phyloP scores from a whole-genome alignment of 2,888 invertebrate genomes.

The Gymnocheta viridis region DNA sequence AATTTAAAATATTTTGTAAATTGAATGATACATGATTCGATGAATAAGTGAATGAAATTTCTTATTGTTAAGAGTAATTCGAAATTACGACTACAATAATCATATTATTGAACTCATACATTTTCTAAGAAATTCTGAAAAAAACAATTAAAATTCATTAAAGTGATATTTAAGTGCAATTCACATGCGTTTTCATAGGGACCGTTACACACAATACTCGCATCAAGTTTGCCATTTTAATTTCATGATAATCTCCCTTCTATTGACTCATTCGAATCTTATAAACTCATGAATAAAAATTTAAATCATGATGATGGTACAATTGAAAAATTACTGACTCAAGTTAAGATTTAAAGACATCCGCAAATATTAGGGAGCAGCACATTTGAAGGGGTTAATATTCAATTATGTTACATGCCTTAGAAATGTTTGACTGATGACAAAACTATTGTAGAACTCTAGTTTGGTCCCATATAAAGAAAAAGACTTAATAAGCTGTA shows the following conservation, averaged over 20 bases:
- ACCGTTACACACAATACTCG: slow-evolving; percentile 1
- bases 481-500: no score
- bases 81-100: not conserved
- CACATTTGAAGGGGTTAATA: no score
- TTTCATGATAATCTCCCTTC: not conserved
- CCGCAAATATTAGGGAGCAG: not conserved
- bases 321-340: not conserved
- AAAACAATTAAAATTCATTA: not conserved
- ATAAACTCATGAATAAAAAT: slow-evolving; percentile 8
- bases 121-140: slow-evolving; percentile 28
- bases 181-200: not conserved
- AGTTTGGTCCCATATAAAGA: no score
- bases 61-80: not conserved
- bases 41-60: not conserved
- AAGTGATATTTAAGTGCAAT: not conserved
- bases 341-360: not conserved
- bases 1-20: no score
- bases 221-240: slow-evolving; percentile 11
- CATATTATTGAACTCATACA: slow-evolving; percentile 5
- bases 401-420: no score
- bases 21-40: not conserved
- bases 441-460: no score
- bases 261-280: slow-evolving; percentile 44
- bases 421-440: no score
- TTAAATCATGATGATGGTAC: not conserved